Conservation (phyloP, 2,113 vertebrate genomes). For the Myrmecophaga tridactyla region DNA sequence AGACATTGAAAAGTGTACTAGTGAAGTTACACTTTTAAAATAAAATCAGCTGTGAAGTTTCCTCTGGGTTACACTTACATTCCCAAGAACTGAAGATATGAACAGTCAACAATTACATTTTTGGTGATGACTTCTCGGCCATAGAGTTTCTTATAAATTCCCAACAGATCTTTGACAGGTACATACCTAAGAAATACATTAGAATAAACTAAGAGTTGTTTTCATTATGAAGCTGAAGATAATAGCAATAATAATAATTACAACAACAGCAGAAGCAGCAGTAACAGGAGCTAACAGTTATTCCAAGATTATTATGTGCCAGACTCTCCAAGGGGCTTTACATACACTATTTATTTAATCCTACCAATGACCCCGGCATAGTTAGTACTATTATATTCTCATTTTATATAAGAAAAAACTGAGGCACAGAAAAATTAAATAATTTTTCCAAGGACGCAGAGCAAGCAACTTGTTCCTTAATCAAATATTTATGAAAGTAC, state of each 20-base stretch:
- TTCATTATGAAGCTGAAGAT: not conserved
- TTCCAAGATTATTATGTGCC: not conserved
- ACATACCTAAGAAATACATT: slow-evolving; percentile 81
- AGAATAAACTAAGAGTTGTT: not conserved
- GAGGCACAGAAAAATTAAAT: not conserved
- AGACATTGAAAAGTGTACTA: accelerated
- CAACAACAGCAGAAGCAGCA: not conserved
- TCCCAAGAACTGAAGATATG: slow-evolving; percentile 82
- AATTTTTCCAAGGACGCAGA: not conserved
- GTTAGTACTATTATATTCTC: not conserved
- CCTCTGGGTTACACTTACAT: slow-evolving; percentile 79
- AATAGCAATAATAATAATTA: not conserved
- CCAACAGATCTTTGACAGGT: slow-evolving; percentile 84
- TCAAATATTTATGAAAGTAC: not conserved
- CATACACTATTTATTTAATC: too few species aligned
- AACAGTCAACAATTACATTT: slow-evolving; percentile 81
- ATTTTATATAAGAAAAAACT: not conserved
- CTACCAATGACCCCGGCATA: not conserved
- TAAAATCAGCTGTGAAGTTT: not conserved
- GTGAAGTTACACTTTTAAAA: not conserved
- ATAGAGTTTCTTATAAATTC: slow-evolving; percentile 84
- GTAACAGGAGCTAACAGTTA: too few species aligned
- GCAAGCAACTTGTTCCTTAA: not conserved
- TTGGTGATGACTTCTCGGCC: slow-evolving; percentile 79
- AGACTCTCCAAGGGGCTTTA: not conserved